These are phyloP conservation scores for Notarius quadriscutis DNA, from an alignment of 2,113 vertebrate species.

Conservation along the genomic window DNA sequence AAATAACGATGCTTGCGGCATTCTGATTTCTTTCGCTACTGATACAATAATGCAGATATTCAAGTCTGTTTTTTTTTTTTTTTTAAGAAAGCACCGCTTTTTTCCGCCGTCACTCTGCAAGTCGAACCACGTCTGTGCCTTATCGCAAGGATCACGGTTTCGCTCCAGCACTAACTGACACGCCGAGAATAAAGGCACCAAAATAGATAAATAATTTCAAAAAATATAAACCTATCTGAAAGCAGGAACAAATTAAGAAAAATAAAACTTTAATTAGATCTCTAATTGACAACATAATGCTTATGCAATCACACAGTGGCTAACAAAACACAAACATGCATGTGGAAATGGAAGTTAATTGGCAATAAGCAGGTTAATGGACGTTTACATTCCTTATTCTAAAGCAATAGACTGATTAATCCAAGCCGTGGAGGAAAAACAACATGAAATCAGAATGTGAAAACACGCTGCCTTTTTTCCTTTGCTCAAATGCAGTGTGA, in stretches of 20 bases:
- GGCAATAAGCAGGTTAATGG: slow-evolving; percentile 35
- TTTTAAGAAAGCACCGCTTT: not conserved
- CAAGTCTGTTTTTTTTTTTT: not conserved
- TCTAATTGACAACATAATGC: slow-evolving; percentile 3
- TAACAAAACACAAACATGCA: slow-evolving; percentile 14
- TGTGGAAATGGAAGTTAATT: slow-evolving; percentile 11
- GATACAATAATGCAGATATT: not conserved
- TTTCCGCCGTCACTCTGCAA: no score
- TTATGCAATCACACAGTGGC: not conserved
- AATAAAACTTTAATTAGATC: slow-evolving; percentile 22
- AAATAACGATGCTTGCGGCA: not conserved
- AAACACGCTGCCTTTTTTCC: slow-evolving; percentile 9
- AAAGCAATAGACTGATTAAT: slow-evolving; percentile 28
- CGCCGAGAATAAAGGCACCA: not conserved
- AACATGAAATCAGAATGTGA: not conserved
- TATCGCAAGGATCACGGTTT: not conserved
- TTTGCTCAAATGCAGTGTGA: not conserved
- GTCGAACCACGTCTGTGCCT: not conserved
- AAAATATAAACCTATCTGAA: slow-evolving; percentile 8
- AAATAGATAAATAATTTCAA: not conserved
- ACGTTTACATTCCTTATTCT: slow-evolving; percentile 10
- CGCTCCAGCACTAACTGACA: not conserved
- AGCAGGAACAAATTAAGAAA: slow-evolving; percentile 11
- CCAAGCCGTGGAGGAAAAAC: not conserved
- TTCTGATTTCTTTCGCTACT: not conserved